Evolutionary conservation across 2,888 invertebrate genomes (phyloP).

Genomic region (Spilarctia lutea): DNA sequence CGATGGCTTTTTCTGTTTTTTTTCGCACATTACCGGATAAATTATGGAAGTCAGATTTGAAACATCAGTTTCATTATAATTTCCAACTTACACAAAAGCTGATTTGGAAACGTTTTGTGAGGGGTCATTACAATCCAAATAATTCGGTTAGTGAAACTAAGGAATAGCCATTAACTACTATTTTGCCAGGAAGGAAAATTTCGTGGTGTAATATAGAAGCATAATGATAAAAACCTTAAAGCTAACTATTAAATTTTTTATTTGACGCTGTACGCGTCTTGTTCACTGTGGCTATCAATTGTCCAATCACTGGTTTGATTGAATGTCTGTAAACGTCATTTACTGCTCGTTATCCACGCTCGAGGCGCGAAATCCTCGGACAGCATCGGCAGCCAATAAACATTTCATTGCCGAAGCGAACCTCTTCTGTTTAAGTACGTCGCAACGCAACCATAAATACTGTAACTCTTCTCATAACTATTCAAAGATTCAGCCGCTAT

Average conservation of each 20-base stretch:
- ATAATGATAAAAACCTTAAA: slow-evolving; percentile 32
- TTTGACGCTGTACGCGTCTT: slow-evolving; percentile 51
- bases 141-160: neutral
- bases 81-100: neutral
- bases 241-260: slow-evolving; percentile 58
- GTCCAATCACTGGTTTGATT: slow-evolving; percentile 74
- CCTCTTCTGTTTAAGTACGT: slow-evolving; percentile 55
- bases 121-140: neutral
- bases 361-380: slow-evolving; percentile 61
- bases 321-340: slow-evolving; percentile 76
- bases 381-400: slow-evolving; percentile 69
- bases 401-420: slow-evolving; percentile 63
- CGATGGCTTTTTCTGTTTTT: neutral
- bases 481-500: slow-evolving; percentile 31
- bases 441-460: slow-evolving; percentile 39
- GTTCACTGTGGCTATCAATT: slow-evolving; percentile 58
- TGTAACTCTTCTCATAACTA: slow-evolving; percentile 43
- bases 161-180: neutral
- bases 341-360: slow-evolving; percentile 77
- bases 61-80: neutral
- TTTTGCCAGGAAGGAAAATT: neutral
- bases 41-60: neutral
- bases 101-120: neutral
- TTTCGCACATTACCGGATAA: neutral
- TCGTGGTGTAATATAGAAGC: neutral